Evolutionary conservation across 2,888 invertebrate genomes (phyloP).

Genomic region (Furcula furcula): DNA sequence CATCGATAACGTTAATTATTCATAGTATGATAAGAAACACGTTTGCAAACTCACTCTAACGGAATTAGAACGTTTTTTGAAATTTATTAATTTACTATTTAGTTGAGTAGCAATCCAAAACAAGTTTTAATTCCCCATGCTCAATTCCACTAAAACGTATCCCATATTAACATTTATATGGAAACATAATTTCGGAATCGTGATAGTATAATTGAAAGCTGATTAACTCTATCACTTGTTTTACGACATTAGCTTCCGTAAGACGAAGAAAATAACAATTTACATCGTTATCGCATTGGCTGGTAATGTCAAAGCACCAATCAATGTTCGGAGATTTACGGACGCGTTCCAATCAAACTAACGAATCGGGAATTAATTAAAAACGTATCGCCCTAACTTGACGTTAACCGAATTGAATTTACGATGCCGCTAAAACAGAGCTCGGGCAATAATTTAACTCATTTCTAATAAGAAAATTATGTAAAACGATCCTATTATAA

Average conservation of each 20-base stretch:
- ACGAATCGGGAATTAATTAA: conserved; percentile 71
- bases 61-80: too few relatives aligned
- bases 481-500: conserved; percentile 71
- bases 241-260: conserved; percentile 36
- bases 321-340: conserved; percentile 33
- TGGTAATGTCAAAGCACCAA: conserved; percentile 35
- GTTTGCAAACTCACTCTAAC: too few relatives aligned
- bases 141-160: conserved; percentile 14
- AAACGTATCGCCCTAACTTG: conserved; percentile 56
- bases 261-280: conserved; percentile 23
- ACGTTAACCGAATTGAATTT: conserved; percentile 61
- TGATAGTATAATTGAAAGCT: conserved; percentile 31
- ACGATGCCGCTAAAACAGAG: conserved; percentile 74
- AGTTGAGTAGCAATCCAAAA: conserved; percentile 20
- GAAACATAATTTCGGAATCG: conserved; percentile 29
- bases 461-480: conserved; percentile 77
- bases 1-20: too few relatives aligned
- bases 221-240: conserved; percentile 32
- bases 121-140: conserved; percentile 21
- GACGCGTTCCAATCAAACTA: conserved; percentile 48
- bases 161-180: conserved; percentile 26
- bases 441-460: conserved; percentile 64
- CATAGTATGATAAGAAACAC: too few relatives aligned
- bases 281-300: conserved; percentile 27
- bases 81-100: background rate